These are phyloP conservation scores for Halcyon badia DNA, from an alignment of 2,797 vertebrate species.

Conservation along the genomic window DNA sequence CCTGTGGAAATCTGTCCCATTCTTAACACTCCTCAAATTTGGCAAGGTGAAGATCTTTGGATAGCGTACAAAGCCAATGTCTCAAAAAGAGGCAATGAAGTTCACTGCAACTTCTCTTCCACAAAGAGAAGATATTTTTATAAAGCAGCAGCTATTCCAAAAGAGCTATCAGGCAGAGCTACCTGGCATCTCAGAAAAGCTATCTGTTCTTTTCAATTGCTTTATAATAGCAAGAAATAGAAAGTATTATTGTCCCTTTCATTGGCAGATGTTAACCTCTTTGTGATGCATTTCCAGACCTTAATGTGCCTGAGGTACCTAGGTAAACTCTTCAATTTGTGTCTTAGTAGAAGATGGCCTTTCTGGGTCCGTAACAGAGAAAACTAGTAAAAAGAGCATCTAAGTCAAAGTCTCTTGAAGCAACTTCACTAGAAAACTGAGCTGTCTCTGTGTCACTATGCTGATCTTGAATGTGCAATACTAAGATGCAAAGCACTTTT, in stretches of 20 bases:
- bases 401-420: background rate
- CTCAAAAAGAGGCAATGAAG: background rate
- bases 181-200: background rate
- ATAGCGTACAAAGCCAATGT: background rate
- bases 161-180: background rate
- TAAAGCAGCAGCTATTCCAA: background rate
- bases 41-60: background rate
- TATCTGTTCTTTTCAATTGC: background rate
- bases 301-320: background rate
- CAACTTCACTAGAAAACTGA: background rate
- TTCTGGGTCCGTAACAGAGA: background rate
- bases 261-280: background rate
- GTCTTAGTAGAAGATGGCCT: fast-evolving
- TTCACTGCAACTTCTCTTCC: background rate
- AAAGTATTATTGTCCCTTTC: background rate
- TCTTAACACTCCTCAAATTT: background rate
- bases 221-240: background rate
- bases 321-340: background rate
- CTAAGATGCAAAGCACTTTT: background rate
- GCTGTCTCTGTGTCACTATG: background rate
- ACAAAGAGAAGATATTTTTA: background rate
- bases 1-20: background rate
- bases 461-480: background rate
- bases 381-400: background rate
- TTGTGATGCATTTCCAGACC: background rate